phyloP scores from a whole-genome alignment of 2,797 vertebrate genomes.

The Zonotrichia albicollis region DNA sequence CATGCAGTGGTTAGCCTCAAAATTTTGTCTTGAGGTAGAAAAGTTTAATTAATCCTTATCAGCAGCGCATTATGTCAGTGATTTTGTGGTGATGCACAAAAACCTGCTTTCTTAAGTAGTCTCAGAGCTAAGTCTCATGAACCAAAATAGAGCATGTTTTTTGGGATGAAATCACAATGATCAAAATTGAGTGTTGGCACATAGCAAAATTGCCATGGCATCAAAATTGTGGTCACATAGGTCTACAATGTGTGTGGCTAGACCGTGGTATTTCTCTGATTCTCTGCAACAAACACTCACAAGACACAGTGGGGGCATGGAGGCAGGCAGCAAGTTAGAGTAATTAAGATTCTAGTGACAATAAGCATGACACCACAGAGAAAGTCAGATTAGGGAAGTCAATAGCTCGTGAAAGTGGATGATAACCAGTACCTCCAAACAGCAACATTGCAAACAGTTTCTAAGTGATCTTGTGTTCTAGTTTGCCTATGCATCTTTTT shows the following conservation, averaged over 20 bases:
- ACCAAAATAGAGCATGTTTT: not conserved
- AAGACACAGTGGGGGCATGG: not conserved
- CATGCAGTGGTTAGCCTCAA: not conserved
- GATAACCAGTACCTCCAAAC: not conserved
- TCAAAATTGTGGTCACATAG: not conserved
- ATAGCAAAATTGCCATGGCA: not conserved
- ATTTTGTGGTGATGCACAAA: not conserved
- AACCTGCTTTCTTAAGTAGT: not conserved
- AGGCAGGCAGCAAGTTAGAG: not conserved
- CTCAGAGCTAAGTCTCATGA: not conserved
- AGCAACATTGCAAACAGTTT: not conserved
- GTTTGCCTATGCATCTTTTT: not conserved
- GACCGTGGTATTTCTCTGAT: not conserved
- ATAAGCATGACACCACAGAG: not conserved
- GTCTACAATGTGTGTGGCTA: fast-evolving
- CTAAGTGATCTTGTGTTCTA: not conserved
- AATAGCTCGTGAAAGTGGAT: not conserved
- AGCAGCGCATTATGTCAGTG: not conserved
- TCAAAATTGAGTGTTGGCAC: not conserved
- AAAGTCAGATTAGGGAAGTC: not conserved
- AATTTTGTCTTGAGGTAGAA: not conserved
- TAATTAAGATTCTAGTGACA: not conserved
- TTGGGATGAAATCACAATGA: not conserved
- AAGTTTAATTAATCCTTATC: not conserved
- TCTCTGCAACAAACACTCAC: not conserved